Base-by-base conservation (phyloP, 2,797 vertebrate genomes). In the Ficedula albicollis region DNA sequence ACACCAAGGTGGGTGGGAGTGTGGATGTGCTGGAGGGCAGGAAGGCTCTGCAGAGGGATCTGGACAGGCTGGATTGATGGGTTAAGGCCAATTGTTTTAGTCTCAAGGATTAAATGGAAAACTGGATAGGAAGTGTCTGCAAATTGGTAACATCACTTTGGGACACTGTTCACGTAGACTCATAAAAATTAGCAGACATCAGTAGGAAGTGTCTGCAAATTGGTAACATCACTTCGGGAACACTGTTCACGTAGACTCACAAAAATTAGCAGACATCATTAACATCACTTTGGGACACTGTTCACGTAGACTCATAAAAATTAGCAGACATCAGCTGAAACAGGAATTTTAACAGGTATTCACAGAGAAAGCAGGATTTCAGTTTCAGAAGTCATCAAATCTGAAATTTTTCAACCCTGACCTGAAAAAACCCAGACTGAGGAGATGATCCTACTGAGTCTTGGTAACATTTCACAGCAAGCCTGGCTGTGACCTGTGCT, bases 81-180 rank as follows among this genome's bases (percentile, higher is more conserved):
- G 8, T 22, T 48, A 30, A 48, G 64, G 6, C 14, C 26, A 48
- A 6, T 10, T 17, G 11, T 26, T 84, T 27, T 8, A 49, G 10
- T 59, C 19, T 67, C 23, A 34, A 83, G 27, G 60, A 44, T 39
- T 21, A 81, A 69, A 67, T 39, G 17, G 43, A 77, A 62, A n/a
- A 8, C 41, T 60, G 58, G 56, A 10, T 1, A 8, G 6, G 39
- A 76, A 73, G 9, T 32, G 36, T 13, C 38, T 54, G 54, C 6
- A 32, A 60, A 39, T 9, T 56, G 63, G 6, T 32, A 9, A 36
- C 23, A 46, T 5, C 22, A 32, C 34, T 18, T 25, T 58, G 49
- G 54, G 44, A 12, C 48, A 3, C 3, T 10, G 41, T 13, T 78
- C 62, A 17, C 0, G 0, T 3, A n/a, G 7, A 17, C 30, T 73